Base-by-base conservation (phyloP, 2,888 invertebrate genomes). In the Physocephala rufipes region DNA sequence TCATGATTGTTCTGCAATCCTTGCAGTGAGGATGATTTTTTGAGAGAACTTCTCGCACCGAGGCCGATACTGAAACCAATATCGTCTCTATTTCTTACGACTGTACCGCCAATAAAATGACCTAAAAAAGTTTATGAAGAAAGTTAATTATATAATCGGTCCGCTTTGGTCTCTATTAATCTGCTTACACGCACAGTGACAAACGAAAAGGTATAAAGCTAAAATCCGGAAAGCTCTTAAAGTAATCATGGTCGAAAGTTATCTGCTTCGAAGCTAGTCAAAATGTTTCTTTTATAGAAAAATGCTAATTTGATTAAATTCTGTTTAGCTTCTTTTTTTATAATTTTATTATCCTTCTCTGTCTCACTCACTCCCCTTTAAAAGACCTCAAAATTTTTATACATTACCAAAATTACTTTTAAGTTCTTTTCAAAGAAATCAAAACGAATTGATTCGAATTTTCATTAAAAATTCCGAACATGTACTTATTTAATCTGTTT, bases 261-360 rank as follows among this genome's bases (percentile, higher is more conserved):
- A 68, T 73, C 66, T 77, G 74, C 73, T 62, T 45, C 58, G 59
- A 47, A 59, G 49, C 45, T 47, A 28, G 15, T 9, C 36, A n/a
- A 21, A 66, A 24, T 24, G 13, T 13, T 66, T 55, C 71, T 74
- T 77, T 75, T 77, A 77, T 76, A 76, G 76, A 76, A 47, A 28
- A 24, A 24, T 3, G 15, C 28, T 13, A 28, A 28, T 24, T 53
- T 2, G 64, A 45, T 21, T 47, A 26, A 16, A 49, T 24, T 30
- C 36, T 36, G 19, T 58, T 3, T 15, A 21, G 24, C 55, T 2
- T 28, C 16, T 28, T 15, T n/a, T 19, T 21, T n/a, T 21, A 21
- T 13, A 12, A 19, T 9, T 21, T 53, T 21, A 2, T 53, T 36
- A n/a, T n/a, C n/a, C n/a, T n/a, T n/a, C 19, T 9, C 49, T 19